Base-by-base conservation (phyloP, 2,113 vertebrate species). In the Pseudorhombus dupliciocellatus region DNA sequence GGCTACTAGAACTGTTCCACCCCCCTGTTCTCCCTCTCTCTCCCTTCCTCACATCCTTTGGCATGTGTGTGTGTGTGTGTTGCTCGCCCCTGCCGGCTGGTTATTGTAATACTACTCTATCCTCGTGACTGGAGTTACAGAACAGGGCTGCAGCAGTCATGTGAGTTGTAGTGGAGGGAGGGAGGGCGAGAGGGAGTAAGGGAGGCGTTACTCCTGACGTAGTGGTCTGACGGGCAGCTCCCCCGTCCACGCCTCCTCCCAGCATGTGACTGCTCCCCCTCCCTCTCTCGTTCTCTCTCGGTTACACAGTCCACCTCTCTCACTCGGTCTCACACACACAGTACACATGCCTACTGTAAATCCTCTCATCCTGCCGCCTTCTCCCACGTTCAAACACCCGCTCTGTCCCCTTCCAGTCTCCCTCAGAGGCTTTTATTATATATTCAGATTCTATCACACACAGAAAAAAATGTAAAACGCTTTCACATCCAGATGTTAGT, bases 81-180 rank as follows among this genome's bases (percentile, higher is more conserved):
- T 12, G 62, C 77, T 78, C 48, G 53, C 63, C 86, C 81, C 79
- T 82, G 74, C 83, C 53, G 80, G 88, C 81, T 83, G 86, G 70
- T 88, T 78, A 69, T 84, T 89, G 89, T 91, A 94, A 92, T 88
- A 92, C 88, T 94, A 93, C 92, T 93, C 91, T 81, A 64, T 93
- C 88, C 93, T 93, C 93, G 92, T 94, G 92, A 94, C 92, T 84
- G 79, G 88, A 87, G 90, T 90, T 91, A 90, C 84, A 91, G 89
- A 91, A 88, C 85, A 76, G 81, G 59, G 81, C 81, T 90, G 78
- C 92, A 92, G 93, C 93, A 94, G 92, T 94, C 93, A 94, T 92
- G 93, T 93, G 91, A 91, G 88, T 89, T 79, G 90, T 92, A 92
- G 87, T 89, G 91, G 76, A 78, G 82, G 62, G 83, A 31, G 84